Evolutionary conservation across 2,113 vertebrate species (phyloP).

Genomic region (Glareola pratincola): DNA sequence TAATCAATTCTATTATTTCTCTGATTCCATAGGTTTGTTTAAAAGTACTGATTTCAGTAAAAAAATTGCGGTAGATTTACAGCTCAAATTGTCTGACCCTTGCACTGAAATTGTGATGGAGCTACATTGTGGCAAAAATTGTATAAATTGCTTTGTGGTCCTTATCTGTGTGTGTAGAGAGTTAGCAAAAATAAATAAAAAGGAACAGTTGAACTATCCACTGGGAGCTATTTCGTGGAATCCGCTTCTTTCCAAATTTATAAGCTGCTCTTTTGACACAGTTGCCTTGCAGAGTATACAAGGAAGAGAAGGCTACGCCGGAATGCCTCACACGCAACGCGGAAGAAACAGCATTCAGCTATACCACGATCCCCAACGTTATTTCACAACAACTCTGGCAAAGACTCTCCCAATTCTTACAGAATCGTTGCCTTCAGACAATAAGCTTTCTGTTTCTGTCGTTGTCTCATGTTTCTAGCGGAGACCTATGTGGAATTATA

Average conservation of each 20-base stretch:
- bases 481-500: not conserved
- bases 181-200: not conserved
- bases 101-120: not conserved
- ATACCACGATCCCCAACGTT: not conserved
- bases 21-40: not conserved
- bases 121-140: not conserved
- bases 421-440: not conserved
- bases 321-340: rapidly evolving
- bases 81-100: conserved; percentile 1
- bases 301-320: not conserved
- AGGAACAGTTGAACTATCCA: not conserved
- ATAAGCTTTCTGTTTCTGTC: not conserved
- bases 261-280: not conserved
- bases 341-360: not conserved
- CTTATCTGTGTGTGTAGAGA: not conserved
- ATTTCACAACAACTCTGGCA: not conserved
- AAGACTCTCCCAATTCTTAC: not conserved
- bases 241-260: not conserved
- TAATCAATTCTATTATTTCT: conserved; percentile 22
- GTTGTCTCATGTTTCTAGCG: not conserved
- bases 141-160: not conserved
- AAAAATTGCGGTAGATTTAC: not conserved
- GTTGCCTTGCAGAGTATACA: not conserved
- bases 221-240: not conserved
- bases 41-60: conserved; percentile 36